phyloP scores from a whole-genome alignment of 2,113 vertebrate species.

The Oplegnathus fasciatus region DNA sequence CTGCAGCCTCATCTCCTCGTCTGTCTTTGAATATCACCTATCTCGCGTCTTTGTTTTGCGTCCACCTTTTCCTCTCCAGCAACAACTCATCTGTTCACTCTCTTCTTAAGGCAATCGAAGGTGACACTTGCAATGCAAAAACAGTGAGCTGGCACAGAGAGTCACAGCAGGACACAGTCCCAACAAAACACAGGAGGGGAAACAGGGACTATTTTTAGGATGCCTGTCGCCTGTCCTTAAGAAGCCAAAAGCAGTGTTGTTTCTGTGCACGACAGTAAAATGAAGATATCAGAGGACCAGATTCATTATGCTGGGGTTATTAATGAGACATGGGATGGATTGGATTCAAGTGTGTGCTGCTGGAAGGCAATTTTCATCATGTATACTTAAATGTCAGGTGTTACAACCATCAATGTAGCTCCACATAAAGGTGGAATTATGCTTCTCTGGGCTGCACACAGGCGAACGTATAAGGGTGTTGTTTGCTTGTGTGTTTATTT shows the following conservation, averaged over 20 bases:
- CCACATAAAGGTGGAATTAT: not conserved
- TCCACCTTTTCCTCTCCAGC: slow-evolving; percentile 34
- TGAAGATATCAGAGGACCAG: slow-evolving; percentile 18
- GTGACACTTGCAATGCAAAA: slow-evolving; percentile 66
- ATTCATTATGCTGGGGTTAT: slow-evolving; percentile 13
- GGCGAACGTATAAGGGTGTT: not conserved
- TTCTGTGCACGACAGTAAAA: slow-evolving; percentile 29
- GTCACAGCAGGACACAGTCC: slow-evolving; percentile 68
- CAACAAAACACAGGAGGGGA: slow-evolving; percentile 63
- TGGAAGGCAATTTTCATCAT: slow-evolving; percentile 27
- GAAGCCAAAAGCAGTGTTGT: slow-evolving; percentile 53
- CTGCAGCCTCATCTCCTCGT: slow-evolving; percentile 25
- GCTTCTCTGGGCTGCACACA: not conserved
- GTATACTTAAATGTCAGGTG: slow-evolving; percentile 16
- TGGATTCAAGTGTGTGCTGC: slow-evolving; percentile 1
- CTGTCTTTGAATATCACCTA: slow-evolving; percentile 36
- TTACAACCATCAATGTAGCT: not conserved
- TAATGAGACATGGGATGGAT: slow-evolving; percentile 21
- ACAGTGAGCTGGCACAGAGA: slow-evolving; percentile 53
- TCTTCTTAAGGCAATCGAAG: slow-evolving; percentile 45
- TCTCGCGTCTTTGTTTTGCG: slow-evolving; percentile 9
- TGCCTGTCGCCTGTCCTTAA: slow-evolving; percentile 59
- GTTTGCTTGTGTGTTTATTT: not conserved
- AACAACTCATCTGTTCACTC: slow-evolving; percentile 37
- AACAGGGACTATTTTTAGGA: slow-evolving; percentile 77